Conservation (phyloP, 2,113 vertebrate genomes). For the Phalacrocorax pelagicus region DNA sequence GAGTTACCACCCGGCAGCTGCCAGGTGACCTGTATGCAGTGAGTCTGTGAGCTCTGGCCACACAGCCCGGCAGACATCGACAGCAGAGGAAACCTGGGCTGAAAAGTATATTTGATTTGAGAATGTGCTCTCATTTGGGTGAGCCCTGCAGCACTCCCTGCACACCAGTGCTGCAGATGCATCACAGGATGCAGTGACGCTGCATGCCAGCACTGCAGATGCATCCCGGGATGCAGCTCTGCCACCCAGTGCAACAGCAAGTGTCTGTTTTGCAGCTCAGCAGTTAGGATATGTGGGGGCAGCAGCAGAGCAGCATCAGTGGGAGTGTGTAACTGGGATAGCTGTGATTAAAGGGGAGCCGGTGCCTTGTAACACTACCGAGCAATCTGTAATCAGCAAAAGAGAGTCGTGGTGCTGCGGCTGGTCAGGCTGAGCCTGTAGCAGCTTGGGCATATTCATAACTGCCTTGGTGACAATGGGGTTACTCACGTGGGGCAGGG, state of each 20-base stretch:
- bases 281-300: rapidly evolving
- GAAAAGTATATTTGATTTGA: background rate
- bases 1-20: constrained; percentile 10
- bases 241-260: background rate
- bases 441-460: background rate
- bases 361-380: background rate
- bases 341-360: background rate
- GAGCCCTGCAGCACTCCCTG: background rate
- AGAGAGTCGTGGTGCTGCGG: rapidly evolving
- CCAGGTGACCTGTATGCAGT: background rate
- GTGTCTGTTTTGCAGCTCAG: background rate
- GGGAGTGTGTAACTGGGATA: background rate
- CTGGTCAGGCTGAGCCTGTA: background rate
- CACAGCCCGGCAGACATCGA: background rate
- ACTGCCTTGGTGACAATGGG: background rate
- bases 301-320: background rate
- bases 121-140: background rate
- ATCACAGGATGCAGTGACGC: background rate
- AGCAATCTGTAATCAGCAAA: background rate
- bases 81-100: background rate
- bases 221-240: background rate
- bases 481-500: background rate
- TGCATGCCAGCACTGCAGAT: background rate
- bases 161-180: background rate
- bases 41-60: background rate